Base-by-base conservation (phyloP, 2,113 vertebrate genomes). In the Muscicapa adusta region DNA sequence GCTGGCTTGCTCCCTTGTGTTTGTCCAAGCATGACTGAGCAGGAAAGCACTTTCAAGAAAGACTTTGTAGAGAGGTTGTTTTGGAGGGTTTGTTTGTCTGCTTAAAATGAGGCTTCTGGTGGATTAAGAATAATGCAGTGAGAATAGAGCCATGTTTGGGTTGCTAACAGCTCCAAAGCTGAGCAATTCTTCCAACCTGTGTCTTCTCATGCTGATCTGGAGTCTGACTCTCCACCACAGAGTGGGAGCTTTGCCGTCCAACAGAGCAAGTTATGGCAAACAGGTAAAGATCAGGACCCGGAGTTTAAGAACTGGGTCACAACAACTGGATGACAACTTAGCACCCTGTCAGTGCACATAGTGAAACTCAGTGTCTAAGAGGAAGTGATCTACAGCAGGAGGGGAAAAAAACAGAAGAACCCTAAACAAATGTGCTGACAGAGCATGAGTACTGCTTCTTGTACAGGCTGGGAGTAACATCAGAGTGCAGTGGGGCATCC, bases 381-480 rank as follows among this genome's bases (percentile, higher is more conserved):
- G 94, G 96, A 97, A 97, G 95, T 89, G n/a, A 33, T 79, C 45
- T 53, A 45, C 54, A 79, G 54, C 14, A 82, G 79, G 48, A 91
- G 36, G 73, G 67, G 51, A 2, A 11, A 62, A 77, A 51, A 6
- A 0, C 54, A 86, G 72, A 93, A 70, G 73, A 88, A 70, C 28
- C 42, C 4, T 2, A 78, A 88, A 67, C 23, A 74, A 88, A 86
- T 62, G 60, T 80, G 38, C 71, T 76, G 62, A 28, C 3, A 10
- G 63, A 68, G 60, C 16, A 18, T 18, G 18, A 19, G 9, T 1
- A 0, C 33, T 75, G 20, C n/a, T 42, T 65, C 54, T 82, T 47
- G 18, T 43, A 53, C 43, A 43, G 29, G n/a, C 14, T 81, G 65
- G 47, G 45, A 78, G 29, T n/a, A 67, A 71, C 48, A 65, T 24